These are phyloP conservation scores for Sylvilagus bachmani DNA, from an alignment of 2,113 vertebrate genomes.

Conservation along the genomic window DNA sequence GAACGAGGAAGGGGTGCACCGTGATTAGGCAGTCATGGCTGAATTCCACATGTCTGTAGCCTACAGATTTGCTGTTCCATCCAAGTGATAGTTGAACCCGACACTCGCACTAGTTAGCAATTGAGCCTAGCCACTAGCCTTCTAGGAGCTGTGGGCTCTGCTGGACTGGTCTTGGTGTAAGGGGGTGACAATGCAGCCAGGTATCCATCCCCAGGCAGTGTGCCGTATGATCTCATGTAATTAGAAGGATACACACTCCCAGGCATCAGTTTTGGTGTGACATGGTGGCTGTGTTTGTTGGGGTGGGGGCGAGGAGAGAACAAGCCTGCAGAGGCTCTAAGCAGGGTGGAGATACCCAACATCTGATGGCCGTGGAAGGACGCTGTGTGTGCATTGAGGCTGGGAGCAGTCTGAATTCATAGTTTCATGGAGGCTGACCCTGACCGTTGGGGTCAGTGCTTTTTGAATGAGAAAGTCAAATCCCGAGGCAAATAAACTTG, in stretches of 20 bases:
- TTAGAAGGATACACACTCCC: background rate
- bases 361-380: background rate
- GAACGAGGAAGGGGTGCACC: background rate
- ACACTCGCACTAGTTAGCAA: background rate
- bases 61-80: background rate
- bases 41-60: background rate
- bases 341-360: background rate
- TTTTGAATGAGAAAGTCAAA: conserved; percentile 46
- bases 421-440: background rate
- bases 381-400: background rate
- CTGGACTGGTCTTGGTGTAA: background rate
- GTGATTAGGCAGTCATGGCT: background rate
- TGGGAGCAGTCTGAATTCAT: conserved; percentile 8
- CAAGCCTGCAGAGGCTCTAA: background rate
- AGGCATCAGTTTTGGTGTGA: background rate
- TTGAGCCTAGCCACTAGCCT: background rate
- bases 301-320: too few relatives aligned
- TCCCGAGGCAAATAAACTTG: conserved; percentile 16
- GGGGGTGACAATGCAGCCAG: background rate
- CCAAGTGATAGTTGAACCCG: background rate
- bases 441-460: background rate
- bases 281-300: background rate
- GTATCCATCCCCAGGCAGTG: too few relatives aligned
- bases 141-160: background rate
- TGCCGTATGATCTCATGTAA: background rate